phyloP scores from a whole-genome alignment of 2,113 vertebrate species.

The Columba janthina region DNA sequence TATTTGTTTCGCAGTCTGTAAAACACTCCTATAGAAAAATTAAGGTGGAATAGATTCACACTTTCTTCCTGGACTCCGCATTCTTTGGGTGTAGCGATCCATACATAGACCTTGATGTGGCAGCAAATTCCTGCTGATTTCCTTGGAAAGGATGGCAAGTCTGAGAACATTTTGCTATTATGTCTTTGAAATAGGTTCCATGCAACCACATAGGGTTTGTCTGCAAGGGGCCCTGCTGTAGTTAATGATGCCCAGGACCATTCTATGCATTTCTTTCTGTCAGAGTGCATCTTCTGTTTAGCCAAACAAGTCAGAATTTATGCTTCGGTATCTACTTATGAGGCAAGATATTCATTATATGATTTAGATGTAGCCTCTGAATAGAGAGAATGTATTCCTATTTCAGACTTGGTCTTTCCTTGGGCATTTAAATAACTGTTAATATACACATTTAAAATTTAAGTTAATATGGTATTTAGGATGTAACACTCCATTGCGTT shows the following conservation, averaged over 20 bases:
- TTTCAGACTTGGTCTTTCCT: background rate
- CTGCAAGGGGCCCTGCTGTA: background rate
- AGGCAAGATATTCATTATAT: background rate
- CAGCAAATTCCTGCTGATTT: background rate
- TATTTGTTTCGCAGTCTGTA: background rate
- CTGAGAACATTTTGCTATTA: background rate
- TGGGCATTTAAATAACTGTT: background rate
- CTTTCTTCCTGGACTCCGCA: background rate
- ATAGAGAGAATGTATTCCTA: background rate
- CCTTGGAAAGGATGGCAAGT: background rate
- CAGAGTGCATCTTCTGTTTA: background rate
- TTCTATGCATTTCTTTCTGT: background rate
- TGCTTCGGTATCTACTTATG: background rate
- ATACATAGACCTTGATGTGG: background rate
- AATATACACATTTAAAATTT: slow-evolving; percentile 29
- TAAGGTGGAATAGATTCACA: background rate
- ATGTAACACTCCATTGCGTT: slow-evolving; percentile 43
- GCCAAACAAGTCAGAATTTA: background rate
- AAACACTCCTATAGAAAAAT: background rate
- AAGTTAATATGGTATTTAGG: slow-evolving; percentile 56
- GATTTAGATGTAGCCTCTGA: background rate
- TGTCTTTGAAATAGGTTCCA: background rate
- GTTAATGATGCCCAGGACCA: background rate
- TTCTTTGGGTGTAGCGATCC: background rate
- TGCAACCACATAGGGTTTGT: background rate